A percentile compares a stretch with the other conserved stretches of the same genome.
Conservation (phyloP, 2,113 vertebrate species). For the Ptychochromis oligacanthus region DNA sequence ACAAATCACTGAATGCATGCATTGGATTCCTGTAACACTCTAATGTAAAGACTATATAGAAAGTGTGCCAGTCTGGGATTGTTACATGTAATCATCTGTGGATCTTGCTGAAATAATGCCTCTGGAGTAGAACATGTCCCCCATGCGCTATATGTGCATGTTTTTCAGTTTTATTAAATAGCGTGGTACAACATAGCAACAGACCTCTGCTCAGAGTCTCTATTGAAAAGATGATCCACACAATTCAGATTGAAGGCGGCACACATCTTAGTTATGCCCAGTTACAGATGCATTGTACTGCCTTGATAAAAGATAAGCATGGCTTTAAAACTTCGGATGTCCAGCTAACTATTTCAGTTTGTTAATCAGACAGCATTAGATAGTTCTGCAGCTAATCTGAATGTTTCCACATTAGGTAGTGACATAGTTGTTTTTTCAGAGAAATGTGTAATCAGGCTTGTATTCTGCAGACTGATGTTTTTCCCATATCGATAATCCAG, state of each 20-base stretch:
- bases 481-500: slow-evolving; percentile 13
- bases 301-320: not conserved
- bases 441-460: not conserved
- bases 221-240: not conserved
- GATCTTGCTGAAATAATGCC: not conserved
- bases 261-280: not conserved
- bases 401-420: not conserved
- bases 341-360: not conserved
- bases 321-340: not conserved
- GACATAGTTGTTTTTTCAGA: not conserved
- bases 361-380: not conserved
- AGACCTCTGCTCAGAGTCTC: not conserved
- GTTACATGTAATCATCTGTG: not conserved
- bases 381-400: not conserved
- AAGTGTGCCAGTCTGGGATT: not conserved
- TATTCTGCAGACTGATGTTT: slow-evolving; percentile 7
- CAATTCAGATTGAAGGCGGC: not conserved
- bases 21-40: not conserved
- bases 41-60: not conserved
- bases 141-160: not conserved
- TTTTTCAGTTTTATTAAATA: not conserved
- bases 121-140: not conserved
- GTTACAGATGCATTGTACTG: not conserved
- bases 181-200: not conserved
- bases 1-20: not conserved